These are phyloP conservation scores for Nothoprocta perdicaria DNA, from an alignment of 2,113 vertebrate species.

Conservation along the genomic window DNA sequence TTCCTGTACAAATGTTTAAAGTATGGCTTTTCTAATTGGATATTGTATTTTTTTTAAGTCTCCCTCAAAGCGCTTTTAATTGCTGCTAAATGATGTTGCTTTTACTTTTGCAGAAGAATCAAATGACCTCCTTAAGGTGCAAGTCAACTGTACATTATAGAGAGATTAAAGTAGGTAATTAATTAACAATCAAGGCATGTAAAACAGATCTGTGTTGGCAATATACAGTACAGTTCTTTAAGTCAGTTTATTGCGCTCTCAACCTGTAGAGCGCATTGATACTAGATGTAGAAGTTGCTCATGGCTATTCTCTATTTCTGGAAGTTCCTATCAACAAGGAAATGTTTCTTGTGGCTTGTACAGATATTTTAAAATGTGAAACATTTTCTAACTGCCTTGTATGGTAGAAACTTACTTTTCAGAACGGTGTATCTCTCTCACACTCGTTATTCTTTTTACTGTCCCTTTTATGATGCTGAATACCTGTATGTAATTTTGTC, in stretches of 20 bases:
- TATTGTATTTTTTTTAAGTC: constrained; percentile 91
- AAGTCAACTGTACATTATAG: constrained; percentile 85
- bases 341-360: constrained; percentile 82
- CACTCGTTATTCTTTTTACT: constrained; percentile 74
- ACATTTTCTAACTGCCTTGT: constrained; percentile 83
- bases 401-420: constrained; percentile 79
- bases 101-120: constrained; percentile 87
- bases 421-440: constrained; percentile 77
- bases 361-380: constrained; percentile 84
- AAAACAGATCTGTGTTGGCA: constrained; percentile 72
- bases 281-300: constrained; percentile 76
- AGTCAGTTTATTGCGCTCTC: constrained; percentile 74
- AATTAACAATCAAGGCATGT: constrained; percentile 79
- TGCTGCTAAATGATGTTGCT: constrained; percentile 94
- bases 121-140: constrained; percentile 90
- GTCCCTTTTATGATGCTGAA: constrained; percentile 78
- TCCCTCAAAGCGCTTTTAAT: constrained; percentile 85
- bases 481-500: constrained; percentile 81
- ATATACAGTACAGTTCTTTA: constrained; percentile 68
- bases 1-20: constrained; percentile 93
- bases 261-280: constrained; percentile 63
- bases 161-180: constrained; percentile 74
- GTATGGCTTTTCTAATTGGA: constrained; percentile 87
- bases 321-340: constrained; percentile 78
- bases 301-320: constrained; percentile 76